phyloP scores from a whole-genome alignment of 1,140 invertebrate species.

The Sipha flava region DNA sequence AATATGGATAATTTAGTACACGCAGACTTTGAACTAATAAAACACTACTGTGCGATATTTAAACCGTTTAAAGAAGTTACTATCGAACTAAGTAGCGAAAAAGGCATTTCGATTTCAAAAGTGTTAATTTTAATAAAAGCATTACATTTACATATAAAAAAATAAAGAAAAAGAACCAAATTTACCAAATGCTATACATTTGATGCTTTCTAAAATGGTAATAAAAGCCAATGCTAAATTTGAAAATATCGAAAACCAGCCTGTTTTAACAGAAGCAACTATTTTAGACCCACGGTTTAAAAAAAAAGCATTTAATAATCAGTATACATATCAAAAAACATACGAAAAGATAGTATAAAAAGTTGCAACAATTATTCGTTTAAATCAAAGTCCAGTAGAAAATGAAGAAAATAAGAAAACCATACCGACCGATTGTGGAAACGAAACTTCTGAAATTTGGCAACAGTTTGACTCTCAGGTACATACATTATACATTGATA shows the following conservation, averaged over 20 bases:
- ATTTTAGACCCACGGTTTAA: neutral
- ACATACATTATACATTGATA: neutral
- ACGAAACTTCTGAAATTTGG: neutral
- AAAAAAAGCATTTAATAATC: neutral
- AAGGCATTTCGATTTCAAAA: neutral
- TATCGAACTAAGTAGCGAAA: conserved; percentile 6
- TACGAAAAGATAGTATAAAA: neutral
- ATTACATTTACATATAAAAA: neutral
- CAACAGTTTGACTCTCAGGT: neutral
- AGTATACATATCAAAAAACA: neutral
- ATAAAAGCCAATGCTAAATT: neutral
- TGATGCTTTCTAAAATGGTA: neutral
- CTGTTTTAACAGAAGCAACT: neutral
- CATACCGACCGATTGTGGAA: neutral
- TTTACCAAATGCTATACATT: neutral
- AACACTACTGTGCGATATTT: conserved; percentile 9
- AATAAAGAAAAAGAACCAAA: neutral
- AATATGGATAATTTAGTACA: neutral
- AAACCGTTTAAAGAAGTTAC: conserved; percentile 26
- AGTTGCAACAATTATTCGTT: neutral
- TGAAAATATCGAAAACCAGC: neutral
- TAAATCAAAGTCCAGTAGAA: neutral
- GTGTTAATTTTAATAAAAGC: neutral
- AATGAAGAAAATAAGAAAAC: neutral
- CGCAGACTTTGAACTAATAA: conserved; percentile 18